A percentile compares a stretch with the other conserved stretches of the same genome.
phyloP scores from a whole-genome alignment of 2,797 vertebrate species.

The Hozukius guyotensis region DNA sequence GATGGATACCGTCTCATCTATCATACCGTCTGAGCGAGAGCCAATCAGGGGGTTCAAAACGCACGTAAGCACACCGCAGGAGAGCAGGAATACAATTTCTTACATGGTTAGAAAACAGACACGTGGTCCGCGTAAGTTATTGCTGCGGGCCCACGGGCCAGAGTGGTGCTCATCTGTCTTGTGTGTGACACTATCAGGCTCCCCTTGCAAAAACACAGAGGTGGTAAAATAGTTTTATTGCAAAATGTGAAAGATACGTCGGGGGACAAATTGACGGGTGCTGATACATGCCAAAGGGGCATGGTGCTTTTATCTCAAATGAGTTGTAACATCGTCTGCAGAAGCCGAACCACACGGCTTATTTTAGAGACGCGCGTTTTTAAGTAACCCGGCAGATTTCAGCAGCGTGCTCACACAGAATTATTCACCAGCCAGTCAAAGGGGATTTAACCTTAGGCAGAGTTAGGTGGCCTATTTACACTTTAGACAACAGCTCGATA shows the following conservation, averaged over 20 bases:
- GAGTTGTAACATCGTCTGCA: conserved; percentile 18
- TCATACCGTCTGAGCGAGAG: conserved; percentile 20
- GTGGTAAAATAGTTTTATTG: conserved; percentile 74
- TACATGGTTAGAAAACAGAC: conserved; percentile 67
- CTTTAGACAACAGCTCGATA: conserved; percentile 4
- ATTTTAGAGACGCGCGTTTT: conserved; percentile 12
- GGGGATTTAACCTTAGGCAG: conserved; percentile 9
- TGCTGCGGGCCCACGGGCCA: conserved; percentile 61
- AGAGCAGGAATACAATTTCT: conserved; percentile 54
- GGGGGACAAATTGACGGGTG: conserved; percentile 54
- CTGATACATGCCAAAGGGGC: conserved; percentile 56
- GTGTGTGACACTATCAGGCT: conserved; percentile 69
- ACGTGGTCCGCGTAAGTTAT: conserved; percentile 63
- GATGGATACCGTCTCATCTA: conserved; percentile 53
- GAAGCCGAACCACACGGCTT: not conserved
- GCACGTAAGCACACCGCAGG: conserved; percentile 28
- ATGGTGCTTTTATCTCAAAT: conserved; percentile 50
- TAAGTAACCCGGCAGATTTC: conserved; percentile 5
- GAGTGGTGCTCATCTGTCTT: conserved; percentile 70
- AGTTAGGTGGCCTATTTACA: conserved; percentile 33
- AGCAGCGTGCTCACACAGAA: not conserved
- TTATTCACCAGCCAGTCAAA: conserved; percentile 28
- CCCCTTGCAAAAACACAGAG: conserved; percentile 59
- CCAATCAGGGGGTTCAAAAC: conserved; percentile 41
- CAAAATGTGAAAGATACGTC: conserved; percentile 62